Base-by-base conservation (phyloP, 2,888 invertebrate genomes). In the Smittia aterrima region DNA sequence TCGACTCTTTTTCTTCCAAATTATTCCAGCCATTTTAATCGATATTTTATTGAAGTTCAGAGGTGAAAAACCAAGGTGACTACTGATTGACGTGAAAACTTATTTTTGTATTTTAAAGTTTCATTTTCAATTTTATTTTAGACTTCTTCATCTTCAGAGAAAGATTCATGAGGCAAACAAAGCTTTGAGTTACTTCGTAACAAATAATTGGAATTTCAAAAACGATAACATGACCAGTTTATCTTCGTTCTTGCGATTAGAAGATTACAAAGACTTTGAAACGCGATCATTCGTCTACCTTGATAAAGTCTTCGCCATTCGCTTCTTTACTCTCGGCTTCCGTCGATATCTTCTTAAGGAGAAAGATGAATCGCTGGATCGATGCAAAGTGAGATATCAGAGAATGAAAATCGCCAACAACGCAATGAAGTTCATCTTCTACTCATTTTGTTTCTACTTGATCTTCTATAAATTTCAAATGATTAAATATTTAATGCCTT, bases 11-110 rank as follows among this genome's bases (percentile, higher is more conserved):
- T 78, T 93, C 0, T 85, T 90, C 67, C 96, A 97, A 79, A 81
- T 94, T 20, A 77, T 95, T 11, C 93, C 95, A 0, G 95, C 95
- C 0, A 79, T 94, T 7, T 77, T 93, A 0, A 84, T 92, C 24
- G 97, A 97, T 79, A 77, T 84, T 0, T 76, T 89, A 0, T 82
- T 92, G 3, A 87, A 87, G 78, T 53, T 92, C 0, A 79, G 85
- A 0, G 92, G 93, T 9, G 85, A 85, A 75, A 89, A 90, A 79
- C 89, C 92, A 11, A 86, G 89, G 92, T 91, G 82, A 86, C 87
- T n/a, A 79, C 66, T 71, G 16, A n/a, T 24, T 3, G 6, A 74
- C 47, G 68, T 66, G 7, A 66, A 6, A 24, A 38, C 4, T 18
- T 40, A 1, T 9, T 66, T 66, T n/a, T n/a, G n/a, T n/a, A n/a